phyloP scores from a whole-genome alignment of 2,113 vertebrate genomes.

The Aphyosemion australe region DNA sequence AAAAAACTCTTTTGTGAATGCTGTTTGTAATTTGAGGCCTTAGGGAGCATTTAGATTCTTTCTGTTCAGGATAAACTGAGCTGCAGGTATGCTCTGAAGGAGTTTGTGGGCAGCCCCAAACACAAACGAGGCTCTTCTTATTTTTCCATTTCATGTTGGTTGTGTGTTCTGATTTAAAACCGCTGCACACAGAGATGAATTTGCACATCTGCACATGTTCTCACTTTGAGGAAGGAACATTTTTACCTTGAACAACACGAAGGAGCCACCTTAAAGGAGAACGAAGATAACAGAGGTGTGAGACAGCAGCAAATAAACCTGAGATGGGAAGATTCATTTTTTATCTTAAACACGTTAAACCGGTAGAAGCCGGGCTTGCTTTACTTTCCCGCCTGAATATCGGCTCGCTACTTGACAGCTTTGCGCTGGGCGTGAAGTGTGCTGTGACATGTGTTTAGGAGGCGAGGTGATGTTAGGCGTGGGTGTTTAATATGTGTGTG shows the following conservation, averaged over 20 bases:
- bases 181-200: no score
- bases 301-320: slow-evolving; percentile 14
- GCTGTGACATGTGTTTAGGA: slow-evolving; percentile 61
- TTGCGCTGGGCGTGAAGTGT: slow-evolving; percentile 56
- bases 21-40: no score
- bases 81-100: not conserved
- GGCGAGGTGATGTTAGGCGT: slow-evolving; percentile 47
- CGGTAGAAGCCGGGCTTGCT: slow-evolving; percentile 47
- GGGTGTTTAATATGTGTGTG: not conserved
- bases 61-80: not conserved
- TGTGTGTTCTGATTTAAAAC: not conserved
- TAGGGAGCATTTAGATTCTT: not conserved
- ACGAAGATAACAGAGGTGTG: slow-evolving; percentile 25
- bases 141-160: not conserved
- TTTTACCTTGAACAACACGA: slow-evolving; percentile 9
- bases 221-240: not conserved
- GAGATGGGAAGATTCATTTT: slow-evolving; percentile 7
- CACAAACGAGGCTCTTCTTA: no score
- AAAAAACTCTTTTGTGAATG: no score
- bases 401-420: slow-evolving; percentile 51
- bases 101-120: not conserved
- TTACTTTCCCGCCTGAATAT: slow-evolving; percentile 41
- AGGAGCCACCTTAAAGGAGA: slow-evolving; percentile 3
- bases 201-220: not conserved
- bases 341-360: slow-evolving; percentile 19